These are phyloP conservation scores for Acheta domesticus DNA, from an alignment of 2,888 invertebrate genomes.

Conservation along the genomic window DNA sequence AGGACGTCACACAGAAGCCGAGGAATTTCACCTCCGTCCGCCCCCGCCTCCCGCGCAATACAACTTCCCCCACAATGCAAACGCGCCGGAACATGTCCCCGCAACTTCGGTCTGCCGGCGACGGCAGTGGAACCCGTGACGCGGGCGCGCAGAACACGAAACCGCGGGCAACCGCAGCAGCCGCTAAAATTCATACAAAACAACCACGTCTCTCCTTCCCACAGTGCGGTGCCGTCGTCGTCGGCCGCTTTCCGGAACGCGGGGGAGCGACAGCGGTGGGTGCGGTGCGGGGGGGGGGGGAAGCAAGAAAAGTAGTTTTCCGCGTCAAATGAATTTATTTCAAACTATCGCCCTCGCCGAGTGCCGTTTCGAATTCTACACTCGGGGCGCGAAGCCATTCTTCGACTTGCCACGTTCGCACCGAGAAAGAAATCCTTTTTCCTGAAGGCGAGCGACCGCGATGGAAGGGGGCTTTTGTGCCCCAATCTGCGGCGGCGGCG, in stretches of 20 bases:
- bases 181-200: conserved; percentile 9
- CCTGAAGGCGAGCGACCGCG: neutral
- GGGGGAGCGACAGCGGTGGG: no score
- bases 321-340: conserved; percentile 18
- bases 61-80: neutral
- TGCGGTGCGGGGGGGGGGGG: no score
- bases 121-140: neutral
- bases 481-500: neutral
- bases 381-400: neutral
- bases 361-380: conserved; percentile 9
- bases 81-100: conserved; percentile 2
- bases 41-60: neutral
- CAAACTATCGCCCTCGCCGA: neutral
- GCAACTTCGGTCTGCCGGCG: neutral
- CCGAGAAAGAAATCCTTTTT: conserved; percentile 3
- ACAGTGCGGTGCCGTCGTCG: neutral
- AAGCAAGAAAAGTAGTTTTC: neutral
- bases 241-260: no score
- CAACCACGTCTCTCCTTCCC: neutral
- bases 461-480: neutral
- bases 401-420: neutral
- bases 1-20: no score
- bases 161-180: neutral
- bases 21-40: neutral
- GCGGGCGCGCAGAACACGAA: neutral